Evolutionary conservation across 2,888 invertebrate species (phyloP).

Genomic region (Platynereis dumerilii): DNA sequence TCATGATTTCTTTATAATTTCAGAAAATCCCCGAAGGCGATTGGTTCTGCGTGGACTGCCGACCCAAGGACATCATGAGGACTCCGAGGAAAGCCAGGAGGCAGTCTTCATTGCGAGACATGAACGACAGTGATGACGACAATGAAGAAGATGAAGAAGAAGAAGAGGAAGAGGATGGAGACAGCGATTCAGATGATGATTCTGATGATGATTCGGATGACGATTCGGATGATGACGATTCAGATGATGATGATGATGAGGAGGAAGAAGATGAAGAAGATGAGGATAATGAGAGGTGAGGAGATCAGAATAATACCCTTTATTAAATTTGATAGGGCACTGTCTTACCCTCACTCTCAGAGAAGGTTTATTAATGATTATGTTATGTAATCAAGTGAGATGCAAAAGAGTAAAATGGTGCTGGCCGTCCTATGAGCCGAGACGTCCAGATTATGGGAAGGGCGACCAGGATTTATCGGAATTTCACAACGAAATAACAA

Average conservation of each 20-base stretch:
- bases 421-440: no score
- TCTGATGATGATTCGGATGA: conserved; percentile 30
- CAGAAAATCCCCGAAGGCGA: conserved; percentile 87
- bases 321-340: no score
- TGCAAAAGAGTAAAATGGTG: no score
- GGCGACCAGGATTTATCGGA: no score
- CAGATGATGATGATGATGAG: conserved; percentile 19
- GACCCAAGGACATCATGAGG: conserved; percentile 64
- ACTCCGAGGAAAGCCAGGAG: conserved; percentile 54
- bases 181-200: conserved; percentile 23
- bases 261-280: no score
- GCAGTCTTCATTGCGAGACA: conserved; percentile 57
- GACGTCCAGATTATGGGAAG: no score
- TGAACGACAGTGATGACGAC: conserved; percentile 44
- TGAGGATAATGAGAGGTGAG: conserved; percentile 7
- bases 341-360: no score
- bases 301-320: no score
- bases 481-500: no score
- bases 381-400: no score
- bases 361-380: no score
- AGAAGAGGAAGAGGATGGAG: conserved; percentile 16
- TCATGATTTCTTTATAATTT: no score
- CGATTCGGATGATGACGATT: conserved; percentile 25
- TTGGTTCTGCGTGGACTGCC: conserved; percentile 88
- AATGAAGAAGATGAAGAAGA: conserved; percentile 37